Base-by-base conservation (phyloP, 2,888 invertebrate genomes). In the Craniophora ligustri region DNA sequence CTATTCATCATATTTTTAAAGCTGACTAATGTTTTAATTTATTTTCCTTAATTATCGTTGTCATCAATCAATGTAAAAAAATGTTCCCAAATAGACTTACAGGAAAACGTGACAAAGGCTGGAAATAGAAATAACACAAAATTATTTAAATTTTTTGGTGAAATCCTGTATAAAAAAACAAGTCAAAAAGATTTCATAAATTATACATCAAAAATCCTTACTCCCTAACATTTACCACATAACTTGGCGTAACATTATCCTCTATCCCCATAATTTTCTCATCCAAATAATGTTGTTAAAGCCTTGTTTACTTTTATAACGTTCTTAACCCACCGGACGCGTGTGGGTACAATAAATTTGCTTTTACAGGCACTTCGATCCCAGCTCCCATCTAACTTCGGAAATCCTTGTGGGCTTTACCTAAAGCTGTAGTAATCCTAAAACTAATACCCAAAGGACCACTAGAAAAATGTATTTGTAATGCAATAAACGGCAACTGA, bases 281-380 rank as follows among this genome's bases (percentile, higher is more conserved):
- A 10, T n/a, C 1, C 23, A 54, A 42, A 61, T 40, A 50, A 54
- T 30, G 7, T 40, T 39, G 40, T 61, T 44, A 53, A 63, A 51
- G 41, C 38, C 40, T 48, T 59, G 59, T 64, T 73, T 58, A 50
- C 39, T 68, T 57, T 57, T 46, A 56, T 56, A 55, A 11, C 19
- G n/a, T 32, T 36, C 34, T 53, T 49, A 56, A 51, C 34, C 61
- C 41, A 38, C 36, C 31, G 38, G 38, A 39, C 39, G 34, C 36
- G 35, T 38, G 44, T 10, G 30, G 41, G 42, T 41, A 46, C 46
- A 58, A 78, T 77, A 79, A 79, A 82, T 80, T 71, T 48, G 53
- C 44, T 62, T 73, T 67, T 67, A 68, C 74, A 58, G 71, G 46
- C 67, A 53, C 56, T 59, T 48, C 62, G 47, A 64, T 54, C 53